Evolutionary conservation across 2,113 vertebrate genomes (phyloP).

Genomic region (Colossoma macropomum): DNA sequence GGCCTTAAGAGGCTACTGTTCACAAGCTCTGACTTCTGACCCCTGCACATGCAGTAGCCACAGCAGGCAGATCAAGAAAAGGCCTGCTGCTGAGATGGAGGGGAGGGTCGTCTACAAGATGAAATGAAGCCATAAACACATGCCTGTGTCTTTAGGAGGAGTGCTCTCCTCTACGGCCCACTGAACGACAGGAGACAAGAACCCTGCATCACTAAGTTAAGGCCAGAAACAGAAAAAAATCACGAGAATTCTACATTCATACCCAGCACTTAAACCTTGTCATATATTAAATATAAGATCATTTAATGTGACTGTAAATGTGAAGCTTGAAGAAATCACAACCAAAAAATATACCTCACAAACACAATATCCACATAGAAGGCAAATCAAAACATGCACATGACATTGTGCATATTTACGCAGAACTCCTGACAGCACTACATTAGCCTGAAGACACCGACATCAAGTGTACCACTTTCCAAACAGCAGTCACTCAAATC

Average conservation of each 20-base stretch:
- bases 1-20: conserved; percentile 63
- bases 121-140: not conserved
- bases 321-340: no score
- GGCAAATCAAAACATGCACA: not conserved
- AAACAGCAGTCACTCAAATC: conserved; percentile 50
- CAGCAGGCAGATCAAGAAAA: conserved; percentile 43
- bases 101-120: not conserved
- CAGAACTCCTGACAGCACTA: no score
- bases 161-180: not conserved
- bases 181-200: not conserved
- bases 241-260: no score
- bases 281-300: not conserved
- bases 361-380: not conserved
- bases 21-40: conserved; percentile 67
- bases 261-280: not conserved
- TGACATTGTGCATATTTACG: conserved; percentile 15
- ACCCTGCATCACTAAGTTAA: not conserved
- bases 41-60: conserved; percentile 57
- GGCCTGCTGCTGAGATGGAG: not conserved
- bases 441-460: not conserved
- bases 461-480: conserved; percentile 39
- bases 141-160: not conserved
- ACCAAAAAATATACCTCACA: not conserved
- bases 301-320: no score
- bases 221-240: not conserved